Evolutionary conservation across 2,888 invertebrate genomes (phyloP).

Genomic region (Cheilosia scutellata): DNA sequence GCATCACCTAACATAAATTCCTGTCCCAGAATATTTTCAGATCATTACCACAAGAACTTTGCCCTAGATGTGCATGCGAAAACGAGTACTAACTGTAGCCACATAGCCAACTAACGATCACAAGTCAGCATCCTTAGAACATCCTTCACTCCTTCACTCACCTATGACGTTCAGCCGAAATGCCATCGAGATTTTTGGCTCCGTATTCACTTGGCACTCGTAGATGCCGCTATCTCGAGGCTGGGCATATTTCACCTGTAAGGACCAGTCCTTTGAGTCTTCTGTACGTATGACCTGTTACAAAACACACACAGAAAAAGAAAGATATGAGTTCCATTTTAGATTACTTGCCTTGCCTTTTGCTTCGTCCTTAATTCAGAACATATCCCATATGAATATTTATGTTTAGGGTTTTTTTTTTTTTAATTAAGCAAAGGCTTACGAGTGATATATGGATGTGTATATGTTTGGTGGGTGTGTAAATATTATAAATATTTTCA

Average conservation of each 20-base stretch:
- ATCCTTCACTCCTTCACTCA: constrained; percentile 81
- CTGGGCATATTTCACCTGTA: constrained; percentile 94
- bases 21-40: constrained; percentile 71
- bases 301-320: constrained; percentile 3
- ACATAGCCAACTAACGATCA: constrained; percentile 63
- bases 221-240: constrained; percentile 91
- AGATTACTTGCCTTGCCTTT: constrained; percentile 20
- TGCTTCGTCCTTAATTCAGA: constrained; percentile 19
- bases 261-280: constrained; percentile 95
- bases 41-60: constrained; percentile 72
- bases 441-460: background rate
- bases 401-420: constrained; percentile 21
- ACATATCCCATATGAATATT: constrained; percentile 53
- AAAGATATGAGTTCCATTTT: constrained; percentile 14
- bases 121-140: constrained; percentile 63
- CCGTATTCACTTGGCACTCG: constrained; percentile 88
- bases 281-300: constrained; percentile 85
- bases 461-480: background rate
- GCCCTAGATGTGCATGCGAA: constrained; percentile 52
- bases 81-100: constrained; percentile 7
- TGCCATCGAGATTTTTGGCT: constrained; percentile 94
- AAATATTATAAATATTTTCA: background rate
- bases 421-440: constrained; percentile 39
- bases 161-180: constrained; percentile 94
- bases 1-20: constrained; percentile 64